Percentiles rank a stretch among this genome's conserved stretches.
phyloP scores from a whole-genome alignment of 1,140 invertebrate genomes.

The Euschistus heros region DNA sequence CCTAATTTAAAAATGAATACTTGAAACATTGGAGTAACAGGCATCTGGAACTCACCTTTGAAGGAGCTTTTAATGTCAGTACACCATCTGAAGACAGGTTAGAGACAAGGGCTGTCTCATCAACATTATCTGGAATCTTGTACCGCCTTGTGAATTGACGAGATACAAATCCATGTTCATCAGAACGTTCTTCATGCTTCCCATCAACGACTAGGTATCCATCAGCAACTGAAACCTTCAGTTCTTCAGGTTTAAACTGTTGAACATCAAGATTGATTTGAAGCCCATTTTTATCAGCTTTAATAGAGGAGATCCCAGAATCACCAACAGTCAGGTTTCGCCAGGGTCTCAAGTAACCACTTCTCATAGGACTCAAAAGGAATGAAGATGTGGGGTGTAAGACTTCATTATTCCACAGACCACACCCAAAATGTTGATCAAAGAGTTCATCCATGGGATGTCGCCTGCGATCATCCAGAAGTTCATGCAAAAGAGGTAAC shows the following conservation, averaged over 20 bases:
- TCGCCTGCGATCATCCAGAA: no score
- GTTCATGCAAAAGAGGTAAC: no score
- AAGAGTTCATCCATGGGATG: no score
- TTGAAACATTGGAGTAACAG: no score
- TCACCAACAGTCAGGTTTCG: conserved; percentile 11
- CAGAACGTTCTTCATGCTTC: conserved; percentile 53
- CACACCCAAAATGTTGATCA: no score
- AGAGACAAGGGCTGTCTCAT: conserved; percentile 45
- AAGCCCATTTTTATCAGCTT: conserved; percentile 25
- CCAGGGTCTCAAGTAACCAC: conserved; percentile 25
- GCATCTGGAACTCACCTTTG: conserved; percentile 26
- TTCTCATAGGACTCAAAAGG: conserved; percentile 20
- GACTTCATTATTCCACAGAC: no score
- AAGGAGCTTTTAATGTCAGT: conserved; percentile 46
- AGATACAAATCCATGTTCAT: conserved; percentile 49
- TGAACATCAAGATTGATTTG: conserved; percentile 56
- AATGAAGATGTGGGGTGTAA: conserved; percentile 26
- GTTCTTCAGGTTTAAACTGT: conserved; percentile 67
- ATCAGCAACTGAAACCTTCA: conserved; percentile 61
- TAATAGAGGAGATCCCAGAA: conserved; percentile 26
- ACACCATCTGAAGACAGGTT: conserved; percentile 49
- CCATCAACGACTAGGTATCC: conserved; percentile 53
- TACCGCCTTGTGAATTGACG: conserved; percentile 53
- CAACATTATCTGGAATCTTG: conserved; percentile 46
- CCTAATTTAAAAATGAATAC: neutral